phyloP scores from a whole-genome alignment of 2,113 vertebrate genomes.

The Orthochromis malagaraziensis region DNA sequence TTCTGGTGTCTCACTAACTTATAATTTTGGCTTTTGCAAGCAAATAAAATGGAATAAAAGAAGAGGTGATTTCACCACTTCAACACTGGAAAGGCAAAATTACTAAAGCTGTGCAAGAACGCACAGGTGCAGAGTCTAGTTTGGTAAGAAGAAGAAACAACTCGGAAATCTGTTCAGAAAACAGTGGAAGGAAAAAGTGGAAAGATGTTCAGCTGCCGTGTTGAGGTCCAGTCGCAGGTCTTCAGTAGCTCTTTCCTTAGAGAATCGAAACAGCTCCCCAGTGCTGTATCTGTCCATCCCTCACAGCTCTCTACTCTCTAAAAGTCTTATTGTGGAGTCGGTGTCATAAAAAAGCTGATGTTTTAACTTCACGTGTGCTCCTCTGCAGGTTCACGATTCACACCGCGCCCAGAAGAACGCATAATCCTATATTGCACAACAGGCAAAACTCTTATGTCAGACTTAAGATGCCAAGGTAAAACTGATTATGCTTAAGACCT shows the following conservation, averaged over 20 bases:
- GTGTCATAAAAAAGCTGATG: neutral
- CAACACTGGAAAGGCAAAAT: neutral
- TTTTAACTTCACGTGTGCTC: neutral
- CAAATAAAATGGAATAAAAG: neutral
- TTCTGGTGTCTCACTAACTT: neutral
- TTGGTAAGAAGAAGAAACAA: neutral
- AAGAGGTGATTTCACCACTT: neutral
- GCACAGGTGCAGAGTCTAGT: neutral
- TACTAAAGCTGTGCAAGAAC: neutral
- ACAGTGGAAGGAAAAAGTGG: neutral
- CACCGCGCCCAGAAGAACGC: neutral
- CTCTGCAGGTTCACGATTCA: neutral
- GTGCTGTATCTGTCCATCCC: neutral
- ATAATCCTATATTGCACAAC: neutral
- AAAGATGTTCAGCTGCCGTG: neutral
- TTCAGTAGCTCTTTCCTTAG: neutral
- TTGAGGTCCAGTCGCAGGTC: neutral
- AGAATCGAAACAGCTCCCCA: neutral
- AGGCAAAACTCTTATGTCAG: neutral
- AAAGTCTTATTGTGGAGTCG: neutral
- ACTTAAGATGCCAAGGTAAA: neutral
- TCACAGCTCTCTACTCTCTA: neutral
- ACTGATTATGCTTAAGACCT: neutral
- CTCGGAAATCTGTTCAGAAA: neutral
- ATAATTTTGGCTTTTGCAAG: neutral